A percentile compares a stretch with the other conserved stretches of the same genome.
Evolutionary conservation across 2,113 vertebrate species (phyloP).

Genomic region (Seriola quinqueradiata): DNA sequence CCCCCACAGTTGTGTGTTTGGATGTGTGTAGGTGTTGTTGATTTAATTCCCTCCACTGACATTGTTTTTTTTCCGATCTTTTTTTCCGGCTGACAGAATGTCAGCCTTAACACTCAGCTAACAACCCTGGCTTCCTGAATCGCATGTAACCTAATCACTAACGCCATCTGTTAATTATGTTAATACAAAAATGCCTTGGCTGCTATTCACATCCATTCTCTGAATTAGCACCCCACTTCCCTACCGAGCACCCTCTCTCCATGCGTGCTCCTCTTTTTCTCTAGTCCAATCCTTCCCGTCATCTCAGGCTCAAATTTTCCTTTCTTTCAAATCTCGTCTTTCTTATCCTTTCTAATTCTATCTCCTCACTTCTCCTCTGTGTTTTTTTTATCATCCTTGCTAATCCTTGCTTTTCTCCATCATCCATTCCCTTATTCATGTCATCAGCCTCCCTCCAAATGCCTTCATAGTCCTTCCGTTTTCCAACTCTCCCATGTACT

Average conservation of each 20-base stretch:
- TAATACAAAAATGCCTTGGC: conserved; percentile 83
- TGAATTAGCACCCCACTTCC: conserved; percentile 69
- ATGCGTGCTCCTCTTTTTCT: conserved; percentile 59
- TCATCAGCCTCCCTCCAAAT: conserved; percentile 53
- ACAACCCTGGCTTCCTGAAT: conserved; percentile 81
- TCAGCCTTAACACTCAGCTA: conserved; percentile 78
- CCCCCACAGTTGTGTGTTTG: conserved; percentile 60
- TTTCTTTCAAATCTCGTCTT: conserved; percentile 63
- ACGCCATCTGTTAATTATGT: conserved; percentile 87
- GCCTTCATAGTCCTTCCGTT: conserved; percentile 33
- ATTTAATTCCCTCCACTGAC: conserved; percentile 75
- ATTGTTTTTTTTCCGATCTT: conserved; percentile 77
- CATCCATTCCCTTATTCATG: conserved; percentile 55
- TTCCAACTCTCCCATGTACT: conserved; percentile 40
- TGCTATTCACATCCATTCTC: conserved; percentile 79
- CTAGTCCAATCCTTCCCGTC: conserved; percentile 65
- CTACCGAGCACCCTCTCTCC: conserved; percentile 56
- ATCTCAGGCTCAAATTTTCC: conserved; percentile 55
- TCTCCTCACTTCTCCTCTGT: conserved; percentile 50
- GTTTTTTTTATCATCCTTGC: conserved; percentile 55
- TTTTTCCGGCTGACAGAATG: conserved; percentile 73
- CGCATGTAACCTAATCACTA: conserved; percentile 84
- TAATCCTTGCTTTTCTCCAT: conserved; percentile 60
- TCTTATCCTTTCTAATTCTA: conserved; percentile 77
- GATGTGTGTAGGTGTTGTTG: conserved; percentile 75